Base-by-base conservation (phyloP, 2,797 vertebrate species). In the Ceyx erithaca region DNA sequence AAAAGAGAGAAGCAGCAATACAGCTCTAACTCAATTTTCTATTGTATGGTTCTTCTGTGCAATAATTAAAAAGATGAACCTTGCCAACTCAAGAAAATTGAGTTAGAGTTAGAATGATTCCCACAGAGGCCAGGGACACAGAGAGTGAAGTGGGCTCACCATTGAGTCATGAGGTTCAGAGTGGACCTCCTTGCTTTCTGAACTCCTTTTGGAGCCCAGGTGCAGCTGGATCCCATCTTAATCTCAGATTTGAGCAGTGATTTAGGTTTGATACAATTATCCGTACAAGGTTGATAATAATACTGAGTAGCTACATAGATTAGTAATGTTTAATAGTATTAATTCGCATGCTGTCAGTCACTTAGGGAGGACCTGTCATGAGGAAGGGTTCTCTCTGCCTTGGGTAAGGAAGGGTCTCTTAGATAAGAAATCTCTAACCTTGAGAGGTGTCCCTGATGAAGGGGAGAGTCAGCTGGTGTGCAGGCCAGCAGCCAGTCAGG, bases 101-200 rank as follows among this genome's bases (percentile, higher is more conserved):
- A 62, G 48, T 48, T 41, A 66, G 31, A n/a, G 25, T 40, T 45
- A 17, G 35, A 55, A 62, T 19, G 30, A 41, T 63, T 63, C 54
- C 52, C 17, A 26, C 8, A 12, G 9, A 51, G 71, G 31, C 51
- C 2, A 6, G 67, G 52, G 35, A 28, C 1, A 3, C 28, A 18
- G 14, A 48, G 11, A 52, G 33, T 33, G 33, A n/a, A 21, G 55
- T 33, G 19, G 49, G 5, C 20, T 19, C 12, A 33, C 7, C 25
- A 0, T 7, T 41, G 40, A n/a, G 37, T 52, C 28, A 14, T 0
- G 0, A 55, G 22, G 7, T 73, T 68, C 67, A 30, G 66, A 52
- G 33, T 66, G 23, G 35, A 54, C 14, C 8, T 6, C 11, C 14
- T 73, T 59, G 33, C 33, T 59, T 66, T 59, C 23, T 52, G 10